Evolutionary conservation across 2,113 vertebrate genomes (phyloP).

Genomic region (Bombycilla garrulus): DNA sequence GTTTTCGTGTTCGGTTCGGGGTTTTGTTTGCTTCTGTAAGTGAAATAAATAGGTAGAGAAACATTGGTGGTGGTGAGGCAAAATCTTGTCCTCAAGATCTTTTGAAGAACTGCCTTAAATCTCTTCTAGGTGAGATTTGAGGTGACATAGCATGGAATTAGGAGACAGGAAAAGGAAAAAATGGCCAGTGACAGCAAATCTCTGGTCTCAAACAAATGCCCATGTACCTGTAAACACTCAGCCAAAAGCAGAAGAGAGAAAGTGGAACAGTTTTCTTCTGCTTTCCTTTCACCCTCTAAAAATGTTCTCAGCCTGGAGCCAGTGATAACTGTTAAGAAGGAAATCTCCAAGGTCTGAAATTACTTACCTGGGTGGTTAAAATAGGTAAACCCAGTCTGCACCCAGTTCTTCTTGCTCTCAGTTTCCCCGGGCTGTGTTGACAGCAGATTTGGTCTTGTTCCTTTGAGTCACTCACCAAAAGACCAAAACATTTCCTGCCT

Average conservation of each 20-base stretch:
- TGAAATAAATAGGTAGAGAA: background rate
- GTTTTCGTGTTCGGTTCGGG: rapidly evolving
- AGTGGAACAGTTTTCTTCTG: background rate
- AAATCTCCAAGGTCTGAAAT: background rate
- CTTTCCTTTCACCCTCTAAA: background rate
- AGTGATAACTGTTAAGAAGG: background rate
- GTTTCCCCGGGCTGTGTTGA: background rate
- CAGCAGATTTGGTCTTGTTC: background rate
- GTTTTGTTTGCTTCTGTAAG: background rate
- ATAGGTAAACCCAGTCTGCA: background rate
- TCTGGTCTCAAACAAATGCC: background rate
- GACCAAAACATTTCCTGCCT: background rate
- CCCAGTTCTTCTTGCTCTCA: background rate
- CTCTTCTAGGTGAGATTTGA: background rate
- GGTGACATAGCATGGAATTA: background rate
- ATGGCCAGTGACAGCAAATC: background rate
- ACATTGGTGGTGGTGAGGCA: background rate
- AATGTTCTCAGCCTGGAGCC: background rate
- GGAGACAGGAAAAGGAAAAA: background rate
- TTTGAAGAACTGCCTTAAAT: background rate
- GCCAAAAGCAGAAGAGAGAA: background rate
- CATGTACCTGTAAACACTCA: rapidly evolving
- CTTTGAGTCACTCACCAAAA: background rate
- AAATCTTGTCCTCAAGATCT: background rate
- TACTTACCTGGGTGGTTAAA: background rate